phyloP scores from a whole-genome alignment of 2,113 vertebrate species.

The Rhodinocichla rosea region DNA sequence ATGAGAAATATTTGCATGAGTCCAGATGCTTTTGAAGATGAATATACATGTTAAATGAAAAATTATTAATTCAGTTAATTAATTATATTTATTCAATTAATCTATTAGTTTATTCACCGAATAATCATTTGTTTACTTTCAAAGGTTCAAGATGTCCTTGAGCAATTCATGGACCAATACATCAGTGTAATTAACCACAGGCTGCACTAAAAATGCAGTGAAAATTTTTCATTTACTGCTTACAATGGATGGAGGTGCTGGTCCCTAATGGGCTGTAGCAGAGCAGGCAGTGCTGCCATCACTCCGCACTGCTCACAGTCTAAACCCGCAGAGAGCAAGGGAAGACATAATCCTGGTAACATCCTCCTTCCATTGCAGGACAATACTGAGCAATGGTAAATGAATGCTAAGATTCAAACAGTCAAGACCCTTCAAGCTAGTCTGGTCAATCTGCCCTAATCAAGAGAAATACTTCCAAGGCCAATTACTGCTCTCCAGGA shows the following conservation, averaged over 20 bases:
- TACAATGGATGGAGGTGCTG: neutral
- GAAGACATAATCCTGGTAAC: fast-evolving
- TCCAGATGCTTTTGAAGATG: neutral
- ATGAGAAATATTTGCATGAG: neutral
- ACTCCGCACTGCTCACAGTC: fast-evolving
- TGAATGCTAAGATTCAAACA: neutral
- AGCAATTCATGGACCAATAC: neutral
- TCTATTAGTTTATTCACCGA: neutral
- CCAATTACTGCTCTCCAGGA: neutral
- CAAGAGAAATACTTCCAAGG: neutral
- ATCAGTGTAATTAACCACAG: neutral
- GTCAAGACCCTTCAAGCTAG: neutral
- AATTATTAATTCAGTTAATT: neutral
- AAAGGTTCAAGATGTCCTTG: neutral
- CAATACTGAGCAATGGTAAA: neutral
- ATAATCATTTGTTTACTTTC: constrained; percentile 2
- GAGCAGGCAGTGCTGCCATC: neutral
- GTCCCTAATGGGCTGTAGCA: neutral
- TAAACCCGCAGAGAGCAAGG: neutral
- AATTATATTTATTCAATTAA: neutral
- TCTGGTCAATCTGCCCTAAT: neutral
- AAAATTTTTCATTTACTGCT: neutral
- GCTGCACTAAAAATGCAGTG: neutral
- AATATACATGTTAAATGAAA: neutral
- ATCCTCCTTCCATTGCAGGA: neutral